Percentiles rank a stretch among this genome's conserved stretches.
Evolutionary conservation across 2,888 invertebrate species (phyloP).

Genomic region (Electrophaes corylata): DNA sequence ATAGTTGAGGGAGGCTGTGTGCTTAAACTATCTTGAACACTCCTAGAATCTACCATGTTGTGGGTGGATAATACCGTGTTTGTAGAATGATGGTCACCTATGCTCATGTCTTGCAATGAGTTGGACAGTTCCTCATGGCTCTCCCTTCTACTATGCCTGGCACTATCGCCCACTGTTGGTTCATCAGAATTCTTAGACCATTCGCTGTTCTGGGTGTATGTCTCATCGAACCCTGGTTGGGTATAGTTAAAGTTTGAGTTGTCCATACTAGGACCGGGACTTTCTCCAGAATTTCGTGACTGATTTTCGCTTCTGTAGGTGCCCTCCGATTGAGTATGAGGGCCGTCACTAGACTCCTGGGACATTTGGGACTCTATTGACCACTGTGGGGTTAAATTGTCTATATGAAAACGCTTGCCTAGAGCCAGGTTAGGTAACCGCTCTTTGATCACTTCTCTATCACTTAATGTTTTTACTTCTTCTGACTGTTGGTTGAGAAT

Average conservation of each 20-base stretch:
- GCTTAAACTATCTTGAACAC: conserved; percentile 31
- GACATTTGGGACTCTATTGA: conserved; percentile 87
- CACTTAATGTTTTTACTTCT: conserved; percentile 67
- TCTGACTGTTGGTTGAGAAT: conserved; percentile 46
- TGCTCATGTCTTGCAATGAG: conserved; percentile 68
- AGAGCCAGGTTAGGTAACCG: conserved; percentile 73
- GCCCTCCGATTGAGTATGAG: conserved; percentile 85
- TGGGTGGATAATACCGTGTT: conserved; percentile 40
- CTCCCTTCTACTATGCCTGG: conserved; percentile 52
- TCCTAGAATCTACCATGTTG: conserved; percentile 36
- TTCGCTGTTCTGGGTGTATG: conserved; percentile 58
- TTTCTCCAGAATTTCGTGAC: conserved; percentile 77
- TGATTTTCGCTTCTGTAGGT: conserved; percentile 85
- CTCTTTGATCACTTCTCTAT: conserved; percentile 70
- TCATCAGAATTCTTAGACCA: conserved; percentile 63
- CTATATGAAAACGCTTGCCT: conserved; percentile 71
- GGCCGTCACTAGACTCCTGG: conserved; percentile 86
- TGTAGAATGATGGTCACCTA: conserved; percentile 56
- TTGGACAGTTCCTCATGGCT: conserved; percentile 64
- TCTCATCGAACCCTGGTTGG: conserved; percentile 59
- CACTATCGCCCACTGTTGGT: conserved; percentile 48
- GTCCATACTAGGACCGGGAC: conserved; percentile 72
- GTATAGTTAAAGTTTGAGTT: conserved; percentile 72
- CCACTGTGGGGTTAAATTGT: conserved; percentile 85
- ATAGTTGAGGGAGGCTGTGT: conserved; percentile 41